Evolutionary conservation across 1,140 invertebrate genomes (phyloP).

Genomic region (Magallana angulata): DNA sequence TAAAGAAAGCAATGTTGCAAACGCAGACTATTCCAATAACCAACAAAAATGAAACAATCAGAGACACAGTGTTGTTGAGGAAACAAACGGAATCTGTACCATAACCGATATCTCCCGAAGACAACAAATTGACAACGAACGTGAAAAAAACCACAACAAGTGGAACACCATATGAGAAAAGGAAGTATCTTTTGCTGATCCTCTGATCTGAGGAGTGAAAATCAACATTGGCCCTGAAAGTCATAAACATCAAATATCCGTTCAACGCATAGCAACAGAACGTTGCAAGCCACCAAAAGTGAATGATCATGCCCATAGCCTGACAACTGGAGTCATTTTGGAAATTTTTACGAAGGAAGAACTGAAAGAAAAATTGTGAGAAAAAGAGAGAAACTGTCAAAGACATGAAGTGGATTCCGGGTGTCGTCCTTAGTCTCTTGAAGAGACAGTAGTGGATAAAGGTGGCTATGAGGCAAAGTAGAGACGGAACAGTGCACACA

Average conservation of each 20-base stretch:
- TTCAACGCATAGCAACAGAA: slow-evolving; percentile 2
- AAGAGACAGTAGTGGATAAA: slow-evolving; percentile 13
- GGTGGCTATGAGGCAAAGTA: not conserved
- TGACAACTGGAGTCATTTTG: not conserved
- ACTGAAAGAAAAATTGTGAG: slow-evolving; percentile 25
- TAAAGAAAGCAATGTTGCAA: not conserved
- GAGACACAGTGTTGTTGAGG: not conserved
- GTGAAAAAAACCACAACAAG: not conserved
- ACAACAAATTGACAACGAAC: not conserved
- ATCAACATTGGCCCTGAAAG: not conserved
- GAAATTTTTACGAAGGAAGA: slow-evolving; percentile 19
- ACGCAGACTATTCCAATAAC: not conserved
- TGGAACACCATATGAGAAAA: not conserved
- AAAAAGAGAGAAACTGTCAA: not conserved
- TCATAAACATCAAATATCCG: slow-evolving; percentile 11
- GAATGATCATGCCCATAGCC: not conserved
- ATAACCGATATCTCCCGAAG: slow-evolving; percentile 7
- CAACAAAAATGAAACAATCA: slow-evolving; percentile 16
- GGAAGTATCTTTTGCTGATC: not conserved
- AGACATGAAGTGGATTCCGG: not conserved
- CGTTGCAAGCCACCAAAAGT: not conserved
- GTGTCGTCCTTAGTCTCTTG: not conserved
- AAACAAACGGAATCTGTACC: not conserved
- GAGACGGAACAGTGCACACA: not conserved
- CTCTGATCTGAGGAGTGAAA: not conserved